A percentile compares a stretch with the other conserved stretches of the same genome.
These are phyloP conservation scores for Drosophila kuntzei DNA, from an alignment of 2,888 invertebrate species.

Conservation along the genomic window DNA sequence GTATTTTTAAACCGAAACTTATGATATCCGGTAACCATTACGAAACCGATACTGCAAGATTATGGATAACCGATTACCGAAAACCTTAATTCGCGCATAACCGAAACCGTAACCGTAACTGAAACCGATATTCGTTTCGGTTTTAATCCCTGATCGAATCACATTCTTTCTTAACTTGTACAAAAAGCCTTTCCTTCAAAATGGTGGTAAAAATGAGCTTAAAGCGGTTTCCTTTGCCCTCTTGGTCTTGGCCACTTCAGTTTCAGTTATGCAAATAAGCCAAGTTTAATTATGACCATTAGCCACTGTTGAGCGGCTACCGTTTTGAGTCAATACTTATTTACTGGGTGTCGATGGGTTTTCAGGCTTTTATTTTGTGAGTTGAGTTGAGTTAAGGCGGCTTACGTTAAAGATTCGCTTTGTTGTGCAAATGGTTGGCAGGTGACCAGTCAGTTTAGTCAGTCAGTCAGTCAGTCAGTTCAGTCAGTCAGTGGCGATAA, in stretches of 20 bases:
- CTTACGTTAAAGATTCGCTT: conserved; percentile 43
- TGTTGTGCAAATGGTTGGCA: conserved; percentile 46
- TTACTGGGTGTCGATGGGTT: conserved; percentile 16
- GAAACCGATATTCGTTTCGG: too few species aligned
- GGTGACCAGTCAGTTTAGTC: conserved; percentile 1
- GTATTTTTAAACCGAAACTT: too few species aligned
- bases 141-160: too few species aligned
- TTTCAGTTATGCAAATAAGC: conserved; percentile 72
- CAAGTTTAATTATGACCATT: conserved; percentile 80
- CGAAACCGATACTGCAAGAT: too few species aligned
- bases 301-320: conserved; percentile 83
- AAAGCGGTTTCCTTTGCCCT: conserved; percentile 28
- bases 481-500: conserved; percentile 37
- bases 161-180: not conserved
- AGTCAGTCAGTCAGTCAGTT: not conserved
- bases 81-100: not conserved
- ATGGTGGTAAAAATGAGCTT: conserved; percentile 17
- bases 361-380: conserved; percentile 10
- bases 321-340: conserved; percentile 72
- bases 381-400: conserved; percentile 14
- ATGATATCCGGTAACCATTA: too few species aligned
- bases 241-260: conserved; percentile 30
- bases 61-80: too few species aligned
- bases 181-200: conserved; percentile 7
- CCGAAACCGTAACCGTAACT: too few species aligned